phyloP scores from a whole-genome alignment of 1,140 invertebrate species.

The Apis florea region DNA sequence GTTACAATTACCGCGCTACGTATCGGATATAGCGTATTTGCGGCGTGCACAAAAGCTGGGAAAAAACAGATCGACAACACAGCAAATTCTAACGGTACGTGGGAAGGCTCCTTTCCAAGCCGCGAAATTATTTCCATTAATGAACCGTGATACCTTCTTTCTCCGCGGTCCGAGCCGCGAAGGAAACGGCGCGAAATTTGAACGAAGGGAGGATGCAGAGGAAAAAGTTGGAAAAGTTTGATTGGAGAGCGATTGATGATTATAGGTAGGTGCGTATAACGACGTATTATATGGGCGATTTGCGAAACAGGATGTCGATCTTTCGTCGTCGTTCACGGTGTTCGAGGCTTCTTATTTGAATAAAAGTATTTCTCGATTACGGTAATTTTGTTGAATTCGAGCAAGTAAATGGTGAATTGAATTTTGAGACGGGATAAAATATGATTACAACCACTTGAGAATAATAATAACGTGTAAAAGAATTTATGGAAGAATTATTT shows the following conservation, averaged over 20 bases:
- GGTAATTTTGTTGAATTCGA: background rate
- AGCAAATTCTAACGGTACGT: constrained; percentile 37
- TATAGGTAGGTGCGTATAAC: background rate
- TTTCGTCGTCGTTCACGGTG: background rate
- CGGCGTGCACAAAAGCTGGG: constrained; percentile 26
- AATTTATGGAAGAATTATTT: too few relatives aligned
- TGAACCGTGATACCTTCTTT: background rate
- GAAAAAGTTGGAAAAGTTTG: background rate
- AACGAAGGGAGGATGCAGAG: background rate
- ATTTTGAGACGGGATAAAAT: background rate
- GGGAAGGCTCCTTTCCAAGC: constrained; percentile 17
- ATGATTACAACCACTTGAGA: too few relatives aligned
- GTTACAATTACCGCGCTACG: constrained; percentile 42
- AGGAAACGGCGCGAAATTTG: background rate
- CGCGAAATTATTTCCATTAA: constrained; percentile 24
- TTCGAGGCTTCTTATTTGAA: background rate
- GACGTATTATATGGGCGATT: background rate
- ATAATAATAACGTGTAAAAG: too few relatives aligned
- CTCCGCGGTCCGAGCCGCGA: too few relatives aligned
- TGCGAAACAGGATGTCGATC: background rate
- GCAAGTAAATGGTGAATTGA: background rate
- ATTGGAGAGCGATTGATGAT: background rate
- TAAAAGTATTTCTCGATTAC: background rate
- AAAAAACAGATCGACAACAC: constrained; percentile 40
- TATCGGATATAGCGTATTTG: constrained; percentile 29